Evolutionary conservation across 2,888 invertebrate species (phyloP).

Genomic region (Beris chalybata): DNA sequence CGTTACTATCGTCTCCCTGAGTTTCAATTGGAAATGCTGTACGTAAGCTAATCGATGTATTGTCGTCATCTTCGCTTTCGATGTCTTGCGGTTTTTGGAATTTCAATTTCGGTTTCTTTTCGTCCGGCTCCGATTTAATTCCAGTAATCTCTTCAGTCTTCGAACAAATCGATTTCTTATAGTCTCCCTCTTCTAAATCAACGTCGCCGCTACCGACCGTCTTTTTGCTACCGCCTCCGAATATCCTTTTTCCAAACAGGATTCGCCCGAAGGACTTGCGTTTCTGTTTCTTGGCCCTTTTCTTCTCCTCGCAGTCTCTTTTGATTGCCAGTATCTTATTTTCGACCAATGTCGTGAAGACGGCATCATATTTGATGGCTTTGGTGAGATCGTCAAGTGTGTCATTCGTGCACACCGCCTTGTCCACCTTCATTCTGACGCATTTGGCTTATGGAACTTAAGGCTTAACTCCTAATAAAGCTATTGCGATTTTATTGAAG

Average conservation of each 20-base stretch:
- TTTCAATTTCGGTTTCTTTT: not conserved
- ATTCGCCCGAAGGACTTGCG: constrained; percentile 53
- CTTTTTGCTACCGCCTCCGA: constrained; percentile 42
- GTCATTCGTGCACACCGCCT: constrained; percentile 56
- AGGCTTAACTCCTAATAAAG: not conserved
- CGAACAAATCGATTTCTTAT: constrained; percentile 26
- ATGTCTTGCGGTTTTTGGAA: constrained; percentile 9
- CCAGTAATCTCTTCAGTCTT: not conserved
- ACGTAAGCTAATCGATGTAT: constrained; percentile 22
- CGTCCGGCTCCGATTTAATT: not conserved
- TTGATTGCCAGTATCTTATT: constrained; percentile 56
- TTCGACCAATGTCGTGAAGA: constrained; percentile 54
- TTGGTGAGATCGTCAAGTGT: constrained; percentile 50
- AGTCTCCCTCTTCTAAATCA: constrained; percentile 37
- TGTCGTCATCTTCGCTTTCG: constrained; percentile 30
- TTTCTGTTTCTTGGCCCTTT: constrained; percentile 51
- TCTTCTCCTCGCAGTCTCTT: constrained; percentile 55
- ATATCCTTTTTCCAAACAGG: constrained; percentile 51
- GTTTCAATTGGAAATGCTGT: constrained; percentile 14
- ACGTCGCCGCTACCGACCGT: constrained; percentile 30
- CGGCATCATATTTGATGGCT: constrained; percentile 55
- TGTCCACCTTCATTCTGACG: constrained; percentile 47
- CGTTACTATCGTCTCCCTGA: constrained; percentile 48
- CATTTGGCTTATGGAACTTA: constrained; percentile 31
- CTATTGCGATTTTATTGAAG: constrained; percentile 13